phyloP scores from a whole-genome alignment of 2,113 vertebrate genomes.

The Sporophila hypoxantha region DNA sequence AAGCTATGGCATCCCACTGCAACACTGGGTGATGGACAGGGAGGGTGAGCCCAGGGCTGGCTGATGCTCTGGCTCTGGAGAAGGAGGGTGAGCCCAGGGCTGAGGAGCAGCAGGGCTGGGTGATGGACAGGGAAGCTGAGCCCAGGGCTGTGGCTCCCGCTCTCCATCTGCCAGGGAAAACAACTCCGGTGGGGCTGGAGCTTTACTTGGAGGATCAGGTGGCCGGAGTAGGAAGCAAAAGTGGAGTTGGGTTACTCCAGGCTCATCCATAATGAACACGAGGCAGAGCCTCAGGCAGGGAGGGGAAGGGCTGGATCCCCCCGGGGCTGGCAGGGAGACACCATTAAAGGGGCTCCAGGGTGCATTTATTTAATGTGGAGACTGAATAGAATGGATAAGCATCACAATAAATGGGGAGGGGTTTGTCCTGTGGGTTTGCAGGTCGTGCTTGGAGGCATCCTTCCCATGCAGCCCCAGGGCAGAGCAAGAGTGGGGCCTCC shows the following conservation, averaged over 20 bases:
- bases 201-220: slow-evolving; percentile 3
- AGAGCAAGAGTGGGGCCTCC: neutral
- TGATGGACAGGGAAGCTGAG: neutral
- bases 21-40: no score
- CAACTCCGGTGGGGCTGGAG: neutral
- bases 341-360: neutral
- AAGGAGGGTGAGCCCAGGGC: neutral
- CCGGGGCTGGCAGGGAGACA: neutral
- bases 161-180: neutral
- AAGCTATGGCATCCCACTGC: no score
- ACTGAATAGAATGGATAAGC: no score
- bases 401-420: neutral
- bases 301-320: neutral
- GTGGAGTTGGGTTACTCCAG: neutral
- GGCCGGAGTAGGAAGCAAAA: neutral
- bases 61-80: no score
- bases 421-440: neutral
- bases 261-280: slow-evolving; percentile 25
- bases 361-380: accelerated
- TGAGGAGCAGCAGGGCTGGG: neutral
- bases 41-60: no score
- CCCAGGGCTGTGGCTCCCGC: neutral
- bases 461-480: accelerated
- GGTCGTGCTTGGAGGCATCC: neutral
- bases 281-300: neutral